Percentiles rank a stretch among this genome's conserved stretches.
Evolutionary conservation across 1,140 invertebrate species (phyloP).

Genomic region (Mesaphorura yosii): DNA sequence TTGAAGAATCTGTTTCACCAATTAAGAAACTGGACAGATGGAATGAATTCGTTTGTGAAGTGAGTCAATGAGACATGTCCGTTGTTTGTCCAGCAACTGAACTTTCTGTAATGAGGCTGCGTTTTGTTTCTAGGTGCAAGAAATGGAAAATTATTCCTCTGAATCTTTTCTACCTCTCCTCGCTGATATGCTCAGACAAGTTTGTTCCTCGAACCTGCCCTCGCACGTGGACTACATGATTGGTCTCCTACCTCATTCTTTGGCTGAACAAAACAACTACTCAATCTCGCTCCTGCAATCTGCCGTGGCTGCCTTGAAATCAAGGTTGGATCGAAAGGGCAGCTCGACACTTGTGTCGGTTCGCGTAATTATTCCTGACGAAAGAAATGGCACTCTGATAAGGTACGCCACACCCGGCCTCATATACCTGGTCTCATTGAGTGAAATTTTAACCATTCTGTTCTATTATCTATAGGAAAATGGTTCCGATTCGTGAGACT

Average conservation of each 20-base stretch:
- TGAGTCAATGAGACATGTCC: conserved; percentile 11
- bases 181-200: conserved; percentile 19
- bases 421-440: neutral
- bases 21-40: conserved; percentile 29
- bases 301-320: conserved; percentile 17
- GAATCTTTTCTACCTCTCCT: conserved; percentile 28
- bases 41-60: conserved; percentile 30
- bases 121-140: conserved; percentile 24
- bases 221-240: conserved; percentile 29
- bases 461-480: conserved; percentile 22
- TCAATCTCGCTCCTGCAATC: conserved; percentile 29
- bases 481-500: conserved; percentile 27
- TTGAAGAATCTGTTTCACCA: conserved; percentile 25
- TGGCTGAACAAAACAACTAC: conserved; percentile 29
- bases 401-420: conserved; percentile 11
- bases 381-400: conserved; percentile 30
- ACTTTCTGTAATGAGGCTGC: neutral
- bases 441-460: neutral
- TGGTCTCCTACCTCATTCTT: conserved; percentile 22
- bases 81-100: neutral
- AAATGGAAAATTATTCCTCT: conserved; percentile 27
- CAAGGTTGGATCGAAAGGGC: conserved; percentile 19
- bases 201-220: conserved; percentile 22
- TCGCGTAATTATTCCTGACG: conserved; percentile 28
- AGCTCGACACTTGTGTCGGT: conserved; percentile 26